Percentiles rank a stretch among this genome's conserved stretches.
Evolutionary conservation across 2,888 invertebrate genomes (phyloP).

Genomic region (Argynnis bischoffii): DNA sequence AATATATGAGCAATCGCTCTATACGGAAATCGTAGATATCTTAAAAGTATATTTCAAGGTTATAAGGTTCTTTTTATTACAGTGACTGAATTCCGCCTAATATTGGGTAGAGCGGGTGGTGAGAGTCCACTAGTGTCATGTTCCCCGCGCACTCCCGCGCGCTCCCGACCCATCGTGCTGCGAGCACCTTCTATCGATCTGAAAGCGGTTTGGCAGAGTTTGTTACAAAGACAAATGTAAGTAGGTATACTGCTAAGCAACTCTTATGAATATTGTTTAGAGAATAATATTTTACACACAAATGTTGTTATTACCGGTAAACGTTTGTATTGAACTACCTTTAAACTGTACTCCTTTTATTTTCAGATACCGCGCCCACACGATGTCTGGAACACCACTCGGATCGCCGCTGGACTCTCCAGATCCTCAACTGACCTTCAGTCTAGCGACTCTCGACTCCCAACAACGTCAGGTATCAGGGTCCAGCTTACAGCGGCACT

Average conservation of each 20-base stretch:
- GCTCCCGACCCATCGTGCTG: conserved; percentile 87
- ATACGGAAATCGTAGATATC: no score
- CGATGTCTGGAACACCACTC: conserved; percentile 89
- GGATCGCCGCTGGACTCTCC: conserved; percentile 93
- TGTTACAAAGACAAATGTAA: conserved; percentile 93
- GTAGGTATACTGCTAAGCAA: conserved; percentile 74
- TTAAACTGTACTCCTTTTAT: not conserved
- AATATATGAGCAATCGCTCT: no score
- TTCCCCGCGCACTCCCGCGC: conserved; percentile 86
- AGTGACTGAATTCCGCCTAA: conserved; percentile 93
- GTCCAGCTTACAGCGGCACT: conserved; percentile 75
- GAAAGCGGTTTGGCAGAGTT: conserved; percentile 95
- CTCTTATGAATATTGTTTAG: not conserved
- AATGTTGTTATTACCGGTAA: no score
- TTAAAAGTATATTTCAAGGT: not conserved
- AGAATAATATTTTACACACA: no score
- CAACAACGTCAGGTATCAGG: conserved; percentile 85
- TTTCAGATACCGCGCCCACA: conserved; percentile 91
- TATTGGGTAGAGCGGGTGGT: conserved; percentile 87
- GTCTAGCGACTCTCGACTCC: conserved; percentile 83
- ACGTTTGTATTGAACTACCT: no score
- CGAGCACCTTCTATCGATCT: conserved; percentile 92
- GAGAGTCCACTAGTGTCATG: conserved; percentile 89
- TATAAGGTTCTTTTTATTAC: conserved; percentile 41
- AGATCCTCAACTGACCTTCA: conserved; percentile 86